Evolutionary conservation across 2,888 invertebrate genomes (phyloP), one percentile per base, ranked within the genome.

Genomic region (Chloromyia formosa): DNA sequence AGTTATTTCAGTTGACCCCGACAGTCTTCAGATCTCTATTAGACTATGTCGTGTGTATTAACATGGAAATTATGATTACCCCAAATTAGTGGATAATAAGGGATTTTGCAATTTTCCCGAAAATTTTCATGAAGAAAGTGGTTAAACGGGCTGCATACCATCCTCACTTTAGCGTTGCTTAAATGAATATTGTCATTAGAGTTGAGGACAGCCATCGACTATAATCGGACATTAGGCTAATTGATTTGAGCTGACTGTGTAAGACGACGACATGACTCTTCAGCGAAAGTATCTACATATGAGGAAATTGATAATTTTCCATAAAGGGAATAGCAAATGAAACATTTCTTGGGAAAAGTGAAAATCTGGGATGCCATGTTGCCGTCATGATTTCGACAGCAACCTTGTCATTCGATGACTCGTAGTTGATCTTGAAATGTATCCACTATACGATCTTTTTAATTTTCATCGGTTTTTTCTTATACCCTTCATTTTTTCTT

Each of bases 111-210:
- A 66, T 66, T 66, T 66, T 45, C 49, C 12, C 35, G 18, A 40
- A 49, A 49, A 49, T 66, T 66, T 45, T 66, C 66, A 66, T 22
- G 12, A 66, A 18, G 66, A 66, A 66, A 66, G 66, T 49, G 3
- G 12, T 12, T 49, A n/a, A 49, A n/a, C 49, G 14, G 49, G 49
- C 10, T 12, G 3, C 49, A 35, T 35, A 35, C 27, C 27, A 35
- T 35, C 7, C 27, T 35, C 2, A 35, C 27, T 35, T 35, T 2
- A 35, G 27, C 27, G 7, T 35, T 35, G 14, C 12, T 49, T n/a
- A 49, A 49, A 49, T 49, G 49, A n/a, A 18, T 20, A 3, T n/a
- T 16, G 56, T 56, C 22, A 18, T 56, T 20, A 56, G 18, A 18
- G 4, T 56, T 16, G 56, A 20, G 5, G 20, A 56, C 56, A 20